Conservation (phyloP, 2,888 invertebrate species). For the Andrena flavipes region DNA sequence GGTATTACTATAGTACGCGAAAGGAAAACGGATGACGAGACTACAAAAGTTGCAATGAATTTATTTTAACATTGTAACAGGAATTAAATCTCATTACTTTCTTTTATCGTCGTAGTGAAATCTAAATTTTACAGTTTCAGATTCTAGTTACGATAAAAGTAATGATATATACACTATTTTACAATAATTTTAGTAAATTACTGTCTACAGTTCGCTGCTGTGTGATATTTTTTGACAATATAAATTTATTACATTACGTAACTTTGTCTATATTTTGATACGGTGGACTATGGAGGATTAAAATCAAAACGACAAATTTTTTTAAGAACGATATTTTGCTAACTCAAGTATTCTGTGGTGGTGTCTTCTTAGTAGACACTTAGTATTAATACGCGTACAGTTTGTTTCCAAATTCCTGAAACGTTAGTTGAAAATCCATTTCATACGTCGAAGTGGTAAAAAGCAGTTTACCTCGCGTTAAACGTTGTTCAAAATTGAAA, state of each 20-base stretch:
- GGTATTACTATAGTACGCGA: conserved; percentile 6
- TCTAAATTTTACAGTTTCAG: conserved; percentile 8
- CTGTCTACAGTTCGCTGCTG: conserved; percentile 23
- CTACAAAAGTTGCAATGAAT: neutral
- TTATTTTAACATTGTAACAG: conserved; percentile 14
- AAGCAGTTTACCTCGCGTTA: neutral
- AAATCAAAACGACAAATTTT: conserved; percentile 29
- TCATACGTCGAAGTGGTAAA: too few relatives aligned
- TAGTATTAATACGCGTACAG: conserved; percentile 10
- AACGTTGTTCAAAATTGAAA: neutral
- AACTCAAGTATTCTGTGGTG: conserved; percentile 1
- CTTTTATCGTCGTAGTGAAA: neutral
- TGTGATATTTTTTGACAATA: conserved; percentile 18
- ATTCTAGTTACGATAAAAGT: conserved; percentile 9
- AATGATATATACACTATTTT: neutral
- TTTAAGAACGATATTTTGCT: conserved; percentile 35
- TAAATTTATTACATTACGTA: conserved; percentile 15
- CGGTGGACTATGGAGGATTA: conserved; percentile 18
- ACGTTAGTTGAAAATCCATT: too few relatives aligned
- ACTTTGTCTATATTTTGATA: conserved; percentile 21
- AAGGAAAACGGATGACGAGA: conserved; percentile 16
- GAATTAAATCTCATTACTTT: conserved; percentile 5
- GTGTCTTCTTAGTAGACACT: conserved; percentile 5
- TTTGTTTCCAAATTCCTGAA: conserved; percentile 24
- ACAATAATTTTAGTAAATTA: conserved; percentile 8